Conservation (phyloP, 2,113 vertebrate genomes). For the Cebidichthys violaceus region DNA sequence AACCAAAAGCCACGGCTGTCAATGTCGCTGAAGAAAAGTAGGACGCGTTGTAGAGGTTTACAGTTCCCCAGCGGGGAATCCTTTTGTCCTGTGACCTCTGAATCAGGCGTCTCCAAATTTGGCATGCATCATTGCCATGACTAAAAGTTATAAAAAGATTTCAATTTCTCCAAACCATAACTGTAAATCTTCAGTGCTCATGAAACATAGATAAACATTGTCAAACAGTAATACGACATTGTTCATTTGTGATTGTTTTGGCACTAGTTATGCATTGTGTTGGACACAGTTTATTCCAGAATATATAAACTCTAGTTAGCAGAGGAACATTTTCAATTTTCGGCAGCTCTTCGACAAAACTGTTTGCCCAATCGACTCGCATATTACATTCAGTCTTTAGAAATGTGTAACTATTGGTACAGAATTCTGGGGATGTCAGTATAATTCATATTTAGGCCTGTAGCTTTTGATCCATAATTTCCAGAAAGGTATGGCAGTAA, state of each 20-base stretch:
- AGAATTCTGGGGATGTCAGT: not conserved
- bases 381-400: not conserved
- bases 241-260: not conserved
- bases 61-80: constrained; percentile 22
- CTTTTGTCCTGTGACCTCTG: constrained; percentile 12
- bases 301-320: not conserved
- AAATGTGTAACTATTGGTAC: not conserved
- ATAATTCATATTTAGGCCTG: not conserved
- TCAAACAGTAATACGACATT: not conserved
- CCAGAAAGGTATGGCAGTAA: not conserved
- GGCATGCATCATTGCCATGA: not conserved
- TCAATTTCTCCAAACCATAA: constrained; percentile 7
- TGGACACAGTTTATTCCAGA: not conserved
- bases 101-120: constrained; percentile 38
- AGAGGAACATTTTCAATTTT: not conserved
- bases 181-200: not conserved
- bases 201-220: not conserved
- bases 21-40: constrained; percentile 26
- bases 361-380: not conserved
- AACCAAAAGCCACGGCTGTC: constrained; percentile 30
- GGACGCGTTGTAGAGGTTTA: constrained; percentile 23
- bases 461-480: not conserved
- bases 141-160: constrained; percentile 20
- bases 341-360: not conserved
- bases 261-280: not conserved